phyloP scores from a whole-genome alignment of 2,797 vertebrate genomes.

The Typhlichthys subterraneus region DNA sequence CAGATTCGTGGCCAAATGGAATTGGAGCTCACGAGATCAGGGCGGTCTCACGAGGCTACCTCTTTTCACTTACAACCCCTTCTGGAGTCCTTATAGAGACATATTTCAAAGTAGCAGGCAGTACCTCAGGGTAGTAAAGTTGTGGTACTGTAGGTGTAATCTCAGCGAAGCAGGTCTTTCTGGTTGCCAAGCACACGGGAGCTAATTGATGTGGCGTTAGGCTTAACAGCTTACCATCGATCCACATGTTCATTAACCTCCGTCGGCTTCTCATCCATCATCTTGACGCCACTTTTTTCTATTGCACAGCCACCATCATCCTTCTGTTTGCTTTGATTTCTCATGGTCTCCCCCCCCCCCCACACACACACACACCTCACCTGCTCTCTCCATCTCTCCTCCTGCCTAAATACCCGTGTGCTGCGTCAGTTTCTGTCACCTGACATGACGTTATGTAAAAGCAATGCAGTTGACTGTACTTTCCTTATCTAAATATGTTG shows the following conservation, averaged over 20 bases:
- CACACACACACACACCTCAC: background rate
- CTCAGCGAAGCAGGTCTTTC: conserved; percentile 48
- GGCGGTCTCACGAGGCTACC: too few relatives aligned
- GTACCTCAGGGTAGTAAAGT: conserved; percentile 17
- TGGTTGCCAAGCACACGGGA: conserved; percentile 29
- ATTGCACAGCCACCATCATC: conserved; percentile 25
- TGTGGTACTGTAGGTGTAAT: conserved; percentile 46
- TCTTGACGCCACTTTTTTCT: conserved; percentile 43
- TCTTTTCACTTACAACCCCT: too few relatives aligned
- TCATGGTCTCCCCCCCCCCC: background rate
- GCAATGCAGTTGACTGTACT: too few relatives aligned
- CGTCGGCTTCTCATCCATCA: conserved; percentile 66
- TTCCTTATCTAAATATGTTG: too few relatives aligned
- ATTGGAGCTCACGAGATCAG: too few relatives aligned
- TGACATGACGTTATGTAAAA: too few relatives aligned
- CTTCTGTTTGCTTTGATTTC: conserved; percentile 13
- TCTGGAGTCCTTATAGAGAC: too few relatives aligned
- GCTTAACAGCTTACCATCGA: conserved; percentile 47
- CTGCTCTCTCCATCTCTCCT: background rate
- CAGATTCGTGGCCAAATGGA: too few relatives aligned
- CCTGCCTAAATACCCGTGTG: too few relatives aligned
- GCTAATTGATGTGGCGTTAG: conserved; percentile 45
- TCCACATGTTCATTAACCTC: conserved; percentile 64
- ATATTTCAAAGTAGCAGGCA: conserved; percentile 4
- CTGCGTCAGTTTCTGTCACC: too few relatives aligned